phyloP scores from a whole-genome alignment of 2,113 vertebrate species.

The Ranitomeya variabilis region DNA sequence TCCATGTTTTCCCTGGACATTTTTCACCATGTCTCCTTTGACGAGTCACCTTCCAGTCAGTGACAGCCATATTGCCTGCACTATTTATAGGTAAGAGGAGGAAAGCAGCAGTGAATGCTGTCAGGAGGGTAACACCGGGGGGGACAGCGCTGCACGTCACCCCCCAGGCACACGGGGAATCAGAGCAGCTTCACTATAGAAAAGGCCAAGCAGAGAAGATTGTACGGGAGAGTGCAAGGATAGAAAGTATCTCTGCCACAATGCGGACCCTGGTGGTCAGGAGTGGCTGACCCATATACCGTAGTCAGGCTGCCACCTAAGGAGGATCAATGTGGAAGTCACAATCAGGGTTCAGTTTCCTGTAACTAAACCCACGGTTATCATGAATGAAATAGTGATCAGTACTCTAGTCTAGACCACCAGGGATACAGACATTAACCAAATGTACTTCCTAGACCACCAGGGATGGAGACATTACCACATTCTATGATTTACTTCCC shows the following conservation, averaged over 20 bases:
- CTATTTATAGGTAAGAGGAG: slow-evolving; percentile 12
- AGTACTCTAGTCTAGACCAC: background rate
- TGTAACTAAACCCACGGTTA: too few relatives aligned
- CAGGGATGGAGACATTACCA: background rate
- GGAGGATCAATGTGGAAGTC: too few relatives aligned
- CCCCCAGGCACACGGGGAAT: background rate
- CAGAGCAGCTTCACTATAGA: background rate
- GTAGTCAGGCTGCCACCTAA: too few relatives aligned
- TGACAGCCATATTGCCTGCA: background rate
- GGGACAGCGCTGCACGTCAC: background rate
- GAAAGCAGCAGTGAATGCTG: background rate
- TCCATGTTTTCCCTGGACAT: slow-evolving; percentile 17
- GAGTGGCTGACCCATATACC: too few relatives aligned
- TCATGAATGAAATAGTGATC: background rate
- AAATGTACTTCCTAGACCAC: background rate
- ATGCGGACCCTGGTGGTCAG: too few relatives aligned
- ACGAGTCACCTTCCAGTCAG: background rate
- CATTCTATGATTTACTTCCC: background rate
- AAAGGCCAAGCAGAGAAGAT: background rate
- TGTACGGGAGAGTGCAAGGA: background rate
- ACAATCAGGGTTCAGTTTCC: too few relatives aligned
- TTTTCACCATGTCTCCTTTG: slow-evolving; percentile 19
- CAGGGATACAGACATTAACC: background rate
- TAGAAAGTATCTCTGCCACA: background rate
- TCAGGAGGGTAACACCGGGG: background rate